Evolutionary conservation across 2,113 vertebrate species (phyloP), one percentile per base, ranked within the genome.

Genomic region (Erythrolamprus reginae): DNA sequence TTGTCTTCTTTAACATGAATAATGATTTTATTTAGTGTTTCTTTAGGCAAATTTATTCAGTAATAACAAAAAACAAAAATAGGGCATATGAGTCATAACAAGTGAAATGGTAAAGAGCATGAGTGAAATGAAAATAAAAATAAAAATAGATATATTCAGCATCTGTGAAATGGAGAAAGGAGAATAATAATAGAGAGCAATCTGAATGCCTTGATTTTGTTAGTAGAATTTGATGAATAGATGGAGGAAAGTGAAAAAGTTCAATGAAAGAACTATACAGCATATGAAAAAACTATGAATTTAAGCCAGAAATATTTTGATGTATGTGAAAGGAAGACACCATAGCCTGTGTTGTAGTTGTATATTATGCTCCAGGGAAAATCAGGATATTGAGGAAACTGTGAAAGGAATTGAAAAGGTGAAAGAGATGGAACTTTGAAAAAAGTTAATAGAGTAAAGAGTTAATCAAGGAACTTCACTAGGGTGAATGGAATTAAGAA

Each of bases 21-120:
- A 58, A 65, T 92, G 8, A 55, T 93, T 93, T 94, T 53, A 38
- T 90, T 87, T 52, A 92, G 17, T 61, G 0, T 51, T 91, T 8
- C 28, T 92, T 92, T 52, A 38, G 52, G 90, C 55, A 70, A 26
- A 89, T 89, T 84, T 24, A 91, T 90, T 92, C 92, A 93, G 84
- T 92, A 95, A 83, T 86, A 17, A 89, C 17, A 90, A 88, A 85
- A 50, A 50, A 90, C 45, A 53, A 88, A 93, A 93, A 47, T 19
- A 26, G 93, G 88, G 82, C 65, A 88, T 77, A 90, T 77, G 65
- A 38, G 2, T 19, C 15, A 93, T 91, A 86, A 90, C 19, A 88
- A 92, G 53, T 92, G 84, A 90, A 12, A 4, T 70, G 47, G 19
- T 17, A 21, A 87, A 47, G 8, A 58, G 23, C 53, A 61, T 26